Evolutionary conservation across 1,140 invertebrate species (phyloP), one percentile per base, ranked within the genome.

Genomic region (Drosophila pruinosa): DNA sequence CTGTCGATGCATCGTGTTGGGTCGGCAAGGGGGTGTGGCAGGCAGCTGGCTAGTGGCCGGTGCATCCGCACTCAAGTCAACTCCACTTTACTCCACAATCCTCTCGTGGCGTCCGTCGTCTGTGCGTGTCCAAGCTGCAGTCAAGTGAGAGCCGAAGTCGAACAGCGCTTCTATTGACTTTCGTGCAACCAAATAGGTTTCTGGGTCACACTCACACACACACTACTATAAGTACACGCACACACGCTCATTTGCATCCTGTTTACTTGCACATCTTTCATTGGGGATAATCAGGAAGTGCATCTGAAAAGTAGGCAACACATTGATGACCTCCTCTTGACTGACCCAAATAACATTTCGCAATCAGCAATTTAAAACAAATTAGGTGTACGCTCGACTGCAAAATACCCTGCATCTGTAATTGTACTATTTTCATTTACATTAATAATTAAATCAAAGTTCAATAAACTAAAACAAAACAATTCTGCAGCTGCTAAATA

Each of bases 121-220:
- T 61, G 24, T 75, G 73, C 63, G 80, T 76, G 76, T 72, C 58
- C 62, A n/a, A 22, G 70, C 57, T 62, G 26, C 67, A 58, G 53
- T n/a, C n/a, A n/a, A n/a, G n/a, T n/a, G n/a, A n/a, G n/a, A n/a
- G n/a, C 52, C 75, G 64, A 78, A 71, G 59, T 58, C 38, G 50
- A 24, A 62, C 45, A 31, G 50, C 52, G 21, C 63, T 77, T 69
- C 78, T 86, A 86, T 82, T 86, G 82, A 81, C 83, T 86, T 82
- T 78, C 70, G 72, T 69, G 48, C 76, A 75, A 67, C 5, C 82
- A 86, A 78, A 89, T 86, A 50, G 82, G 82, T 88, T 86, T 86
- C 75, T 86, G 64, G 82, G 82, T 86, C 82, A 86, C 17, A 64
- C 45, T 50, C 38, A 54, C 56, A 65, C 56, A 47, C 59, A 73